Percentiles rank a stretch among this genome's conserved stretches.
Evolutionary conservation across 2,113 vertebrate genomes (phyloP).

Genomic region (Nannospalax galili): DNA sequence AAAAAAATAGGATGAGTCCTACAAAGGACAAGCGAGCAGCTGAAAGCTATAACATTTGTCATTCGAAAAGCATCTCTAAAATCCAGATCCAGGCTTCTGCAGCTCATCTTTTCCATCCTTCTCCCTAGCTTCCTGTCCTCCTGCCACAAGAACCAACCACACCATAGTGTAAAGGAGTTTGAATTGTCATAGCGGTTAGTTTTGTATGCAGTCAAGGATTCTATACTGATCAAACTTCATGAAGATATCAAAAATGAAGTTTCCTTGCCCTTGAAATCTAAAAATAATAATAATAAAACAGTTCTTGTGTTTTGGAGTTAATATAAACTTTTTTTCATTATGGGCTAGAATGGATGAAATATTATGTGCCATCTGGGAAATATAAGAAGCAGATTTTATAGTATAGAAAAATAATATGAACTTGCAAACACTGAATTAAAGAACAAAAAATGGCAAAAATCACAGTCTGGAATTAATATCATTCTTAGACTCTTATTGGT

Average conservation of each 20-base stretch:
- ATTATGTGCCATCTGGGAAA: not conserved
- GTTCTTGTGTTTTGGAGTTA: not conserved
- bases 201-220: not conserved
- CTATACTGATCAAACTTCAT: not conserved
- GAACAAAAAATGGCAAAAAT: conserved; percentile 56
- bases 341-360: conserved; percentile 1
- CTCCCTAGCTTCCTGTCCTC: not conserved
- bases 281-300: not conserved
- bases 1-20: not conserved
- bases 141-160: conserved; percentile 1
- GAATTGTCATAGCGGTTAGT: not conserved
- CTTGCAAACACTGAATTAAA: conserved; percentile 30
- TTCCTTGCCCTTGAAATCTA: not conserved
- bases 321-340: conserved; percentile 40
- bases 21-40: not conserved
- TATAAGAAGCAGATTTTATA: not conserved
- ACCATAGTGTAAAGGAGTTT: not conserved
- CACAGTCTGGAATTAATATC: conserved; percentile 73
- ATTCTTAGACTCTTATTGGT: conserved; percentile 75
- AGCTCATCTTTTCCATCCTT: not conserved
- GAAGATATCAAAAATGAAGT: not conserved
- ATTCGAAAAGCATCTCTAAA: not conserved
- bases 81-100: not conserved
- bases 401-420: conserved; percentile 39
- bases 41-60: not conserved